Base-by-base conservation (phyloP, 2,888 invertebrate genomes). In the Leptodirus hochenwartii region DNA sequence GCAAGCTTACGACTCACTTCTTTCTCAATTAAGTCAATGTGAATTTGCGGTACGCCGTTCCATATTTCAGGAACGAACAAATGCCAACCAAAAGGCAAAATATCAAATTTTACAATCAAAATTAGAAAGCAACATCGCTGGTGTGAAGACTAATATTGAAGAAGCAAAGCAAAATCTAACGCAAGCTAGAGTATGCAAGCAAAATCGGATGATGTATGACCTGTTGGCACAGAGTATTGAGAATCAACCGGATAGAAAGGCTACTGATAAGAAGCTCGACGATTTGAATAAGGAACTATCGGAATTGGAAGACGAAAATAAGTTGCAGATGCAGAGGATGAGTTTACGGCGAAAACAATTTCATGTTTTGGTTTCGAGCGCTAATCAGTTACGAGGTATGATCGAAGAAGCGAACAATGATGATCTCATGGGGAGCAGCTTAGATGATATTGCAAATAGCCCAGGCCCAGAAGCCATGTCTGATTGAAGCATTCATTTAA, bases 191-290 rank as follows among this genome's bases (percentile, higher is more conserved):
- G 73, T 78, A 40, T 75, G 88, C 15, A 67, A 91, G 9, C 84
- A 85, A 49, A 87, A 93, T 51, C 68, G 84, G 44, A 77, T 81
- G 59, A 90, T 91, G 51, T 93, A 93, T 57, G 90, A 93, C 59
- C 75, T 88, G 8, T 48, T 93, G 22, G 91, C 91, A 0, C 84
- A 85, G 51, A 73, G 88, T 1, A 91, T 93, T 36, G 78, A 76
- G 41, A 73, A 80, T 44, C 87, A 91, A 48, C 90, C 91, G 0
- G 87, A 88, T 46, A 65, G 91, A 40, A 77, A 76, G 44, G 77
- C 80, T 38, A 84, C 80, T 1, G 69, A 75, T 39, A 62, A 70
- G 22, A 65, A 68, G 37, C 58, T 88, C 2, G 64, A 67, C 25
- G 65, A 66, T 9, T 58, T 87, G 9, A 74, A 77, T 46, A 68